Conservation (phyloP, 2,888 invertebrate species). For the Orthosia cruda region DNA sequence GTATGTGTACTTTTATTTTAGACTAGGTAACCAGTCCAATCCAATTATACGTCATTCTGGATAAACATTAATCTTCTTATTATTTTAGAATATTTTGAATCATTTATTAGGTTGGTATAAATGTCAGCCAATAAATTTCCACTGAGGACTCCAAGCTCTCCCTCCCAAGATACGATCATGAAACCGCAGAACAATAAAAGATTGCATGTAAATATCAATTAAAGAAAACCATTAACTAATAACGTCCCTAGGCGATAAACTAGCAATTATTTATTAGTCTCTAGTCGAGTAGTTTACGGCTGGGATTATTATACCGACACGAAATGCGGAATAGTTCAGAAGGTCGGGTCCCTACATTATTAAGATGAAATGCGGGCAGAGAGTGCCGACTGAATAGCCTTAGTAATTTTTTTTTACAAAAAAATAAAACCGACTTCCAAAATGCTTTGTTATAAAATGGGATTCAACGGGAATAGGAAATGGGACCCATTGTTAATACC, state of each 20-base stretch:
- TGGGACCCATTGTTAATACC: too few relatives aligned
- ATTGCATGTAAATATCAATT: constrained; percentile 56
- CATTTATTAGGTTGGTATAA: not conserved
- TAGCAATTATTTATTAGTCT: constrained; percentile 38
- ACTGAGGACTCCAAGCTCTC: constrained; percentile 7
- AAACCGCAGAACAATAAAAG: constrained; percentile 36
- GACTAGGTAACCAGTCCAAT: not conserved
- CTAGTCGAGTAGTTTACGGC: constrained; percentile 29
- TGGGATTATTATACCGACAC: constrained; percentile 27
- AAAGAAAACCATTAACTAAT: constrained; percentile 47
- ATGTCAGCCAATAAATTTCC: constrained; percentile 22
- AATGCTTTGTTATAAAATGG: too few relatives aligned
- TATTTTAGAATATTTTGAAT: not conserved
- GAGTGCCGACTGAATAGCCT: too few relatives aligned
- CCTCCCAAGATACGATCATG: constrained; percentile 17
- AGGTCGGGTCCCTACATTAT: not conserved
- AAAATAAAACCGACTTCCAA: too few relatives aligned
- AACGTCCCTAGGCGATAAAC: constrained; percentile 26
- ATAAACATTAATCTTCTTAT: not conserved
- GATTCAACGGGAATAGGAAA: too few relatives aligned
- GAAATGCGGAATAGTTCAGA: constrained; percentile 4
- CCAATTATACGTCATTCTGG: not conserved
- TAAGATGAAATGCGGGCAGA: too few relatives aligned
- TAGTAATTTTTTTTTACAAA: too few relatives aligned
- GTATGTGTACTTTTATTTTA: not conserved